A percentile compares a stretch with the other conserved stretches of the same genome.
These are phyloP conservation scores for Spea multiplicata DNA, from an alignment of 2,113 vertebrate genomes.

Conservation along the genomic window DNA sequence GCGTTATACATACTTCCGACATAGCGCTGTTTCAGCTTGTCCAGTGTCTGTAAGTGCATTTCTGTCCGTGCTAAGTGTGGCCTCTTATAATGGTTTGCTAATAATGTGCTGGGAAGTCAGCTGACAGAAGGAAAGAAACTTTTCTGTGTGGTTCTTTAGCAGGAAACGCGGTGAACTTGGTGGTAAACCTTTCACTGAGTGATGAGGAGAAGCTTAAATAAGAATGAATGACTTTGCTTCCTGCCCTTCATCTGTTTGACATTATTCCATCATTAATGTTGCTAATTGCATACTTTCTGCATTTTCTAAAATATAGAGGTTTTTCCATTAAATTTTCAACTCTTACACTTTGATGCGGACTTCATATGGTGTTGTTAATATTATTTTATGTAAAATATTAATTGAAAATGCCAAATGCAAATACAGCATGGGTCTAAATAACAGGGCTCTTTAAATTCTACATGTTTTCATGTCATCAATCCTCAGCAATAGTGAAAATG, in stretches of 20 bases:
- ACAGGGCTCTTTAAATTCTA: too few species aligned
- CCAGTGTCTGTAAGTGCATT: background rate
- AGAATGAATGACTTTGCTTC: slow-evolving; percentile 2
- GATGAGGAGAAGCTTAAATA: slow-evolving; percentile 3
- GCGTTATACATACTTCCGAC: background rate
- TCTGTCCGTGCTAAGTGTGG: background rate
- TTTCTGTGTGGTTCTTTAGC: background rate
- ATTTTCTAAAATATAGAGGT: too few species aligned
- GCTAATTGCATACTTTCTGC: background rate
- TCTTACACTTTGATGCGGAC: too few species aligned
- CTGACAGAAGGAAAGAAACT: background rate
- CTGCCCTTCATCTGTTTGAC: slow-evolving; percentile 1
- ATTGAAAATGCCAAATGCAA: too few species aligned
- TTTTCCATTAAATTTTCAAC: too few species aligned
- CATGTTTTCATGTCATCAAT: too few species aligned
- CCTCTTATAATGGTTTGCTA: background rate
- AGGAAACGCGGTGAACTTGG: background rate
- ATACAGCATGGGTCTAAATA: too few species aligned
- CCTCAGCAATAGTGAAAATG: too few species aligned
- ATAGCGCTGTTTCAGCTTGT: background rate
- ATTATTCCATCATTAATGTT: background rate
- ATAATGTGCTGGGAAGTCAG: background rate
- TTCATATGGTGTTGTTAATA: too few species aligned
- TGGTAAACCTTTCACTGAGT: background rate
- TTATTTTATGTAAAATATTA: too few species aligned